Evolutionary conservation across 2,797 vertebrate genomes (phyloP).

Genomic region (Luscinia megarhynchos): DNA sequence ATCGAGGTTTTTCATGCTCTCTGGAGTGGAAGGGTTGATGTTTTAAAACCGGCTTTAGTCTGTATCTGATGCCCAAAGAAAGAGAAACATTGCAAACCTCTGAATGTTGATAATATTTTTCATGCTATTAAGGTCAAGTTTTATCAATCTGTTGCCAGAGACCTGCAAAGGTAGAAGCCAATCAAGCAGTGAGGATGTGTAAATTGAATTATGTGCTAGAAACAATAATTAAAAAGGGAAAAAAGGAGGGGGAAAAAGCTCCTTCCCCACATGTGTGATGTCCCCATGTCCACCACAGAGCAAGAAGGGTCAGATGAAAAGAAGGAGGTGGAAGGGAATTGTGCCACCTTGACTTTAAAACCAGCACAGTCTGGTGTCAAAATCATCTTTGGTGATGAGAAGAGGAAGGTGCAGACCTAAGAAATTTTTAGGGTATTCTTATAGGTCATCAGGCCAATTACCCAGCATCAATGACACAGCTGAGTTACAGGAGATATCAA

Average conservation of each 20-base stretch:
- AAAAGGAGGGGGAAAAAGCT: neutral
- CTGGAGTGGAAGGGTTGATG: neutral
- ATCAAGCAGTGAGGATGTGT: neutral
- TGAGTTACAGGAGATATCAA: neutral
- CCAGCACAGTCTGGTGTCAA: neutral
- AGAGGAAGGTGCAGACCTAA: neutral
- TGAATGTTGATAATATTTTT: neutral
- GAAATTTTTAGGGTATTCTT: neutral
- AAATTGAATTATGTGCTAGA: neutral
- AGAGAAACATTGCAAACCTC: neutral
- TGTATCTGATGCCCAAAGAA: neutral
- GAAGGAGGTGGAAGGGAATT: neutral
- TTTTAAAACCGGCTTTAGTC: neutral
- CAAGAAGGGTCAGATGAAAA: neutral
- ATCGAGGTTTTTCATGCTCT: rapidly evolving
- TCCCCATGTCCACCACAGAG: neutral
- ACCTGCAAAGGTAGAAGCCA: neutral
- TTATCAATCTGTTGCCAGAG: neutral
- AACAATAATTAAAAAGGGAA: neutral
- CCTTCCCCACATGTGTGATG: neutral
- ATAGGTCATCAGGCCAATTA: neutral
- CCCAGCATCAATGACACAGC: neutral
- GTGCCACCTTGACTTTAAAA: neutral
- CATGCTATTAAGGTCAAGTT: neutral
- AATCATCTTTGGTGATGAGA: neutral